These are phyloP conservation scores for Passerculus sandwichensis DNA, from an alignment of 2,797 vertebrate species.

Conservation along the genomic window DNA sequence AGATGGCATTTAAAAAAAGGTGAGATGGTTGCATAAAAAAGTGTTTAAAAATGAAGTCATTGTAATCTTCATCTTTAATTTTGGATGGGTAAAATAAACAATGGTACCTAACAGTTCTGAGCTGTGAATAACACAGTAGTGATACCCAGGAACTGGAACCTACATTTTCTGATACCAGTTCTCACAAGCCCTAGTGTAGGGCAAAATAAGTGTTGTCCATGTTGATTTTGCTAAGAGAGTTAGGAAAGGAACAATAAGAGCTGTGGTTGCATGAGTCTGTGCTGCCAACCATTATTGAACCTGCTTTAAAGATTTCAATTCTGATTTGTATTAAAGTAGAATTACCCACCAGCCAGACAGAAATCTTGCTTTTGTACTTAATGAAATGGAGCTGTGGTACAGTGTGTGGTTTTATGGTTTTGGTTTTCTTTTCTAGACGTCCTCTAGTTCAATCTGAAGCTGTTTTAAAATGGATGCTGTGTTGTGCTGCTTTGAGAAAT, in stretches of 20 bases:
- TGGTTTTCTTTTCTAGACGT: neutral
- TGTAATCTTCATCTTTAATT: conserved; percentile 53
- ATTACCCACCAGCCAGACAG: neutral
- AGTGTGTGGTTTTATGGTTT: neutral
- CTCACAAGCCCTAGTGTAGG: neutral
- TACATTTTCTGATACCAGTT: neutral
- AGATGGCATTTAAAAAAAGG: conserved; percentile 53
- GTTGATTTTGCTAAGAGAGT: neutral
- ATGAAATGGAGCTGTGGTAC: neutral
- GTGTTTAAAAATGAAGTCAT: conserved; percentile 40
- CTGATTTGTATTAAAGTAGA: neutral
- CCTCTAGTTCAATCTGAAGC: neutral
- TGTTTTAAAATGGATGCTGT: conserved; percentile 6
- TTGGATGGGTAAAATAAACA: neutral
- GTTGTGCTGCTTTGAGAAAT: neutral
- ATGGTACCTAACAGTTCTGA: neutral
- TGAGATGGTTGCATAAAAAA: conserved; percentile 47
- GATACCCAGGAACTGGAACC: neutral
- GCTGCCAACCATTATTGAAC: neutral
- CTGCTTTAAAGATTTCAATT: neutral
- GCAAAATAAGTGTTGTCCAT: neutral
- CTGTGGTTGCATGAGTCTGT: neutral
- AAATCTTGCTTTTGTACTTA: neutral
- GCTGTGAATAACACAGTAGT: neutral
- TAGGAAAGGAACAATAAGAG: neutral